phyloP scores from a whole-genome alignment of 2,888 invertebrate species.

The Willowsia nigromaculata region DNA sequence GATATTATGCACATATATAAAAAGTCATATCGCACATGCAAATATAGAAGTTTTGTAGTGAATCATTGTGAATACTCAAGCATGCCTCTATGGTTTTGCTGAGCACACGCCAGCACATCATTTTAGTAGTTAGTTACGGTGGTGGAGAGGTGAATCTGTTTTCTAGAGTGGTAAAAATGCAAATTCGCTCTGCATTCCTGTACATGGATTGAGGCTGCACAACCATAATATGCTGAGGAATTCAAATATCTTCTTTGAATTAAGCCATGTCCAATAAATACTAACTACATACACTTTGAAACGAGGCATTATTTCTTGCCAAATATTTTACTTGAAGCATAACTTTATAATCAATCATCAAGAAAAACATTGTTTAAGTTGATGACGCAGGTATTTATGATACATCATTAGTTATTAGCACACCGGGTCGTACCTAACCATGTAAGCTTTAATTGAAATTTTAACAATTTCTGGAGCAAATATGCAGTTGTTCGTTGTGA shows the following conservation, averaged over 20 bases:
- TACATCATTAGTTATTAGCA: constrained; percentile 18
- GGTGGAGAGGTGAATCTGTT: background rate
- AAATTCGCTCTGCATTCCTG: background rate
- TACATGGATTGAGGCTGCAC: background rate
- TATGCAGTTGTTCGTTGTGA: background rate
- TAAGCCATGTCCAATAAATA: no score
- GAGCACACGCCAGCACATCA: background rate
- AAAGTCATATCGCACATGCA: no score
- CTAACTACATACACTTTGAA: no score
- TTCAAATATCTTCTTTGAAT: background rate
- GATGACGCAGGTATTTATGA: background rate
- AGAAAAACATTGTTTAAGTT: no score
- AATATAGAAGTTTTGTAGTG: no score
- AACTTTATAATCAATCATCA: no score
- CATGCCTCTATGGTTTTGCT: background rate
- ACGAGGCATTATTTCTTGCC: no score
- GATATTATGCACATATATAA: constrained; percentile 64
- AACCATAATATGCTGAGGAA: background rate
- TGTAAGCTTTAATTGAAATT: constrained; percentile 61
- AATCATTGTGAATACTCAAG: background rate
- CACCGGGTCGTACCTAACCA: constrained; percentile 47
- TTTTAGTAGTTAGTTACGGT: background rate
- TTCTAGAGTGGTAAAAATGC: background rate
- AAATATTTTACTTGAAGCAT: no score
- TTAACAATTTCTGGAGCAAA: constrained; percentile 52